Base-by-base conservation (phyloP, 92 coral and sea anemone genomes). In the Siderastrea siderea region DNA sequence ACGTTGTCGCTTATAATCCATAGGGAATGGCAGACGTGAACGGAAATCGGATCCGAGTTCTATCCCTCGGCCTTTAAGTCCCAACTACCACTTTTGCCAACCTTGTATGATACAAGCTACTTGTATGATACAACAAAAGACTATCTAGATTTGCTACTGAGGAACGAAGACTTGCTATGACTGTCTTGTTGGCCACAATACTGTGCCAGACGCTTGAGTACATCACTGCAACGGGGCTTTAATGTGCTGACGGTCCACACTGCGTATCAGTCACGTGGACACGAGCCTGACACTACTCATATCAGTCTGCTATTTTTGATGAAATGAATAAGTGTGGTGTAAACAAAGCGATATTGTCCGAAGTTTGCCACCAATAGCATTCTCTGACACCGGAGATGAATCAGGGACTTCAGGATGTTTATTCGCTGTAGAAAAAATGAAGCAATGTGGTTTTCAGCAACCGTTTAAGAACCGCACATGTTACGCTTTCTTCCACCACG, bases 321-420 rank as follows among this genome's bases (percentile, higher is more conserved):
- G 91, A 95, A 95, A 84, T 98, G 98, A 47, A 98, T 95, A 67
- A 98, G 94, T 62, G 95, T 77, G 47, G 94, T 71, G 84, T 98
- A 98, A 50, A 98, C 96, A 88, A 98, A 98, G 48, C 98, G 94
- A 88, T 98, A 98, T 61, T 98, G 99, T 15, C 98, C 99, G 68
- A 95, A 92, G 84, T 96, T 98, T 67, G 98, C 96, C 72, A 98
- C 96, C 47, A 98, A 87, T 52, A 91, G 91, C 99, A 98, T 98
- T 66, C 99, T 85, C 87, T 98, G 99, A 52, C 98, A 88, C 61
- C 99, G 95, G 46, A 98, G 98, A 52, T 91, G 92, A 17, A 92
- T 57, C 59, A 98, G 92, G 13, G 96, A 84, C 86, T 86, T 95
- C 54, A 91, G 91, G 71, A 98, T 90, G 72, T 98, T 94, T 71